Evolutionary conservation across 2,113 vertebrate genomes (phyloP), one percentile per base, ranked within the genome.

Genomic region (Taurulus bubalis): DNA sequence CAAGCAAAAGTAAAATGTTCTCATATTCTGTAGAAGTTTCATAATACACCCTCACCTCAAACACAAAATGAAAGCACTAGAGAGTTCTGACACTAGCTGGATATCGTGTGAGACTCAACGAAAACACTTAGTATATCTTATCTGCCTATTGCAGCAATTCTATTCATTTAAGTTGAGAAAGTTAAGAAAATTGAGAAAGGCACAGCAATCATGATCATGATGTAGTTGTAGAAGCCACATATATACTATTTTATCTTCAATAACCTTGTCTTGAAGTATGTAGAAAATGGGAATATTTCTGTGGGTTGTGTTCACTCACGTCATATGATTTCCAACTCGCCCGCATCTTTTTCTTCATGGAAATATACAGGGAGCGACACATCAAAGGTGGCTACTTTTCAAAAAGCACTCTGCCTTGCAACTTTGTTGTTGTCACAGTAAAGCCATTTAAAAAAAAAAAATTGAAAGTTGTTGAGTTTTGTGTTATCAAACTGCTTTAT

Each of bases 401-500:
- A 76, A 76, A 67, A n/a, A 66, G 45, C 32, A 51, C 45, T 38
- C 15, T 64, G 71, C 40, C 26, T 40, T 51, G 34, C 6, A 65
- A 24, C 18, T 12, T 12, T 32, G 9, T 30, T 32, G 9, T n/a
- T 34, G 28, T 20, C 71, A 49, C 9, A 74, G 42, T 47, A 26
- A 15, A 60, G 26, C 22, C 15, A 22, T 74, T 63, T 63, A 42
- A 42, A 42, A 3, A n/a, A 63, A 75, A 51, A 20, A 14, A n/a
- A n/a, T n/a, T 14, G 7, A 18, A 59, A 45, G 55, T 60, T 72
- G 24, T 11, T 22, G 16, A 59, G 24, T 36, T 75, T 65, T 53
- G 45, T 51, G 30, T 51, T 16, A 36, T n/a, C 40, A 63, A 62
- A 59, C 18, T 53, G 22, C 12, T 70, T 30, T 76, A 38, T 40